phyloP scores from a whole-genome alignment of 2,888 invertebrate genomes.

The Hirtodrosophila cameraria region DNA sequence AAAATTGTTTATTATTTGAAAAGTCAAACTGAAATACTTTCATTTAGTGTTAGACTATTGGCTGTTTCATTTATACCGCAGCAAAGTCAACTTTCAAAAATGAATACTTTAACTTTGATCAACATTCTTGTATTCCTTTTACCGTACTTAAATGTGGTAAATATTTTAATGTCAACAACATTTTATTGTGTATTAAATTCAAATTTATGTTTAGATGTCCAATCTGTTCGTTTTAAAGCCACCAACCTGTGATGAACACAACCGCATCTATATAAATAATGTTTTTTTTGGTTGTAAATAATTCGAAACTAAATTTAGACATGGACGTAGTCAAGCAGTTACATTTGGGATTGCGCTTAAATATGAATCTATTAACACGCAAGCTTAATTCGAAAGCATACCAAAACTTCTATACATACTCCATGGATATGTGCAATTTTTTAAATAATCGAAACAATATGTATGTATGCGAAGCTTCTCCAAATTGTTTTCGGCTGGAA shows the following conservation, averaged over 20 bases:
- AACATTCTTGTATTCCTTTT: no score
- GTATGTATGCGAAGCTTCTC: no score
- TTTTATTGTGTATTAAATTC: no score
- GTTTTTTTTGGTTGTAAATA: slow-evolving; percentile 10
- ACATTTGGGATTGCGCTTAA: slow-evolving; percentile 16
- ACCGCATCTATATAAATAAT: slow-evolving; percentile 35
- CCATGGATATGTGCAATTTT: slow-evolving; percentile 61
- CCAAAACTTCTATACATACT: slow-evolving; percentile 41
- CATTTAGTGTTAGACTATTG: no score
- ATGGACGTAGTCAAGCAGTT: slow-evolving; percentile 12
- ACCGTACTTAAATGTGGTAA: slow-evolving; percentile 19
- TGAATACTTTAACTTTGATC: no score
- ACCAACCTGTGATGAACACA: slow-evolving; percentile 29
- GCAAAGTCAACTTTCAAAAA: no score
- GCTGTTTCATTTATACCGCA: no score
- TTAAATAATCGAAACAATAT: slow-evolving; percentile 30
- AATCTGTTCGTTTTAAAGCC: slow-evolving; percentile 22
- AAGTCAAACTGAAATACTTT: no score
- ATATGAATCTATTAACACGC: slow-evolving; percentile 29
- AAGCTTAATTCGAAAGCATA: slow-evolving; percentile 17
- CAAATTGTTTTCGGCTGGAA: no score
- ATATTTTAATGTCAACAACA: not conserved
- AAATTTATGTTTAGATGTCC: slow-evolving; percentile 24
- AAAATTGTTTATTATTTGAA: no score
- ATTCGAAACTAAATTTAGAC: slow-evolving; percentile 26